Conservation (phyloP, 2,888 invertebrate genomes). For the Coleophora deauratella region DNA sequence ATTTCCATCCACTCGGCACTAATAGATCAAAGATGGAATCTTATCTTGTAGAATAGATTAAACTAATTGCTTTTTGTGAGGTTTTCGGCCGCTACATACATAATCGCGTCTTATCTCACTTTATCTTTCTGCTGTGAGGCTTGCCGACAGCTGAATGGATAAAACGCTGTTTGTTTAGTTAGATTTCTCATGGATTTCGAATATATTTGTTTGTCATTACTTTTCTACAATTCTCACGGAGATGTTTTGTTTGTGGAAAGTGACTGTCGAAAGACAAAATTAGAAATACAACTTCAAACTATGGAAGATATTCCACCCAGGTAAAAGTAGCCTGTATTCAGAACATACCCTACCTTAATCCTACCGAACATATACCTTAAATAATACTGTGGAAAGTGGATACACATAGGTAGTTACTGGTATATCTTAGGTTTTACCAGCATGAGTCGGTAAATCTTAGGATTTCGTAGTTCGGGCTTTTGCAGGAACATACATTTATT, state of each 20-base stretch:
- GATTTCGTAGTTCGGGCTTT: too few relatives aligned
- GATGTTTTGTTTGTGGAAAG: too few relatives aligned
- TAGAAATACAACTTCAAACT: too few relatives aligned
- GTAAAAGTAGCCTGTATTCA: too few relatives aligned
- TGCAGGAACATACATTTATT: too few relatives aligned
- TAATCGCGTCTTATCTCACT: slow-evolving; percentile 17
- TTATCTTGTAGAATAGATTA: slow-evolving; percentile 24
- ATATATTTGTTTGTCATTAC: background rate
- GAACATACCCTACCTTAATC: too few relatives aligned
- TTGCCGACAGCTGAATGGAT: slow-evolving; percentile 1
- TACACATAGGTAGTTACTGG: too few relatives aligned
- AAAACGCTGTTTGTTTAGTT: background rate
- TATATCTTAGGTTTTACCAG: too few relatives aligned
- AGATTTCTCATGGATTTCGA: slow-evolving; percentile 3
- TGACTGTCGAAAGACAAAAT: background rate
- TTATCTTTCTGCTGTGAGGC: slow-evolving; percentile 3
- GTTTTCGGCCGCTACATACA: slow-evolving; percentile 12
- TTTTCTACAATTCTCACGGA: slow-evolving; percentile 1
- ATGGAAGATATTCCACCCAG: too few relatives aligned
- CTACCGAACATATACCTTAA: too few relatives aligned
- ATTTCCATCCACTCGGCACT: slow-evolving; percentile 32
- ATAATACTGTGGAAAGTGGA: too few relatives aligned
- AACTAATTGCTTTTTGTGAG: slow-evolving; percentile 47
- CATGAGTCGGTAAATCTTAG: too few relatives aligned
- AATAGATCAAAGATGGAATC: slow-evolving; percentile 34